Conservation (phyloP, 2,888 invertebrate species). For the Nemotelus pantherinus region DNA sequence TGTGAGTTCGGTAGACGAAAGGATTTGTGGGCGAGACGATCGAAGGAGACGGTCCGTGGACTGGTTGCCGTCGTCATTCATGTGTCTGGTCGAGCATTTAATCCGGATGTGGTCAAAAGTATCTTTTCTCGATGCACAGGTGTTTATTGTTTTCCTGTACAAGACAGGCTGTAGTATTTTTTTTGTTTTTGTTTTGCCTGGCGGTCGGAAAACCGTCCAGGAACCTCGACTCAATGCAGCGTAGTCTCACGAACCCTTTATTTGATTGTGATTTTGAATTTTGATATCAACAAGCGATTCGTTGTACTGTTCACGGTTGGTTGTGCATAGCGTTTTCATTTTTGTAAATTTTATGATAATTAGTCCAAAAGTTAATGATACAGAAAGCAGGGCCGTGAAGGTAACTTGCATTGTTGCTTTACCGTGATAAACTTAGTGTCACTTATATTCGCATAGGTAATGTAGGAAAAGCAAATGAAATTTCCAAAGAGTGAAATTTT, state of each 20-base stretch:
- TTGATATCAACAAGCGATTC: constrained; percentile 8
- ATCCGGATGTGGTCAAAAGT: constrained; percentile 39
- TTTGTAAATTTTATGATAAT: constrained; percentile 35
- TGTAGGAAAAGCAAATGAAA: no score
- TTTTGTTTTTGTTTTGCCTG: neutral
- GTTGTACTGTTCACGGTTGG: constrained; percentile 38
- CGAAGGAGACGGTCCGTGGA: neutral
- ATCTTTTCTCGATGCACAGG: constrained; percentile 28
- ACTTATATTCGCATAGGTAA: no score
- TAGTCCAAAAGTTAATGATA: constrained; percentile 22
- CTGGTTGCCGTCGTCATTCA: neutral
- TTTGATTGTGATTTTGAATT: constrained; percentile 40
- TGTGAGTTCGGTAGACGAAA: neutral
- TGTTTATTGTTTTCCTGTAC: constrained; percentile 24
- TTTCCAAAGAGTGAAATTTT: no score
- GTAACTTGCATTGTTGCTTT: neutral
- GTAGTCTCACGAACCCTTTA: constrained; percentile 5
- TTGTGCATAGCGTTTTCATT: constrained; percentile 33
- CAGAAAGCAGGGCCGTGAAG: constrained; percentile 29
- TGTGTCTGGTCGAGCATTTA: constrained; percentile 7
- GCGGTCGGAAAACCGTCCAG: neutral
- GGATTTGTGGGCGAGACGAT: neutral
- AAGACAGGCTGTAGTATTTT: neutral
- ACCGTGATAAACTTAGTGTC: no score
- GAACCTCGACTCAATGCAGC: neutral